A percentile compares a stretch with the other conserved stretches of the same genome.
phyloP scores from a whole-genome alignment of 2,797 vertebrate genomes.

The Cynopterus sphinx region DNA sequence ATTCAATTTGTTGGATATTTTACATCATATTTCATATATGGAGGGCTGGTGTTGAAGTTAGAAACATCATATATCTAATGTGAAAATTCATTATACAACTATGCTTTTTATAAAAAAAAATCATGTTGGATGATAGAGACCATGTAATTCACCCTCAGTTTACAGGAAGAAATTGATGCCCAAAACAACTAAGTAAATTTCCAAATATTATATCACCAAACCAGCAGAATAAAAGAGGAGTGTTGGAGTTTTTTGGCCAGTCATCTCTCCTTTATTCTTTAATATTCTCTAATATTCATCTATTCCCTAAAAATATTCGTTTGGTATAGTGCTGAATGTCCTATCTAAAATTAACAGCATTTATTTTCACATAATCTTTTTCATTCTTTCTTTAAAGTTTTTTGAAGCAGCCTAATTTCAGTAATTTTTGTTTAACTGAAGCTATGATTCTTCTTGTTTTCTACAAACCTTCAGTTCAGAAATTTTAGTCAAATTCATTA shows the following conservation, averaged over 20 bases:
- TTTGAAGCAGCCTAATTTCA: neutral
- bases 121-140: neutral
- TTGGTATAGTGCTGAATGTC: rapidly evolving
- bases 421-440: neutral
- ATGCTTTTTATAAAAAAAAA: neutral
- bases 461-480: neutral
- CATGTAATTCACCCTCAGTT: neutral
- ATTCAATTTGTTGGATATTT: neutral
- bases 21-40: neutral
- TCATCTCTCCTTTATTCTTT: neutral
- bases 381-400: neutral
- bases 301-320: neutral
- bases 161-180: neutral
- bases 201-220: neutral
- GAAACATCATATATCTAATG: neutral
- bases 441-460: neutral
- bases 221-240: neutral
- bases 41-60: neutral
- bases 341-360: neutral
- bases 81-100: neutral
- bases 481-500: neutral
- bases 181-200: neutral
- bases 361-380: neutral
- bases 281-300: neutral
- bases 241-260: neutral